phyloP scores from a whole-genome alignment of 1,140 invertebrate species.

The Caligus rogercresseyi region DNA sequence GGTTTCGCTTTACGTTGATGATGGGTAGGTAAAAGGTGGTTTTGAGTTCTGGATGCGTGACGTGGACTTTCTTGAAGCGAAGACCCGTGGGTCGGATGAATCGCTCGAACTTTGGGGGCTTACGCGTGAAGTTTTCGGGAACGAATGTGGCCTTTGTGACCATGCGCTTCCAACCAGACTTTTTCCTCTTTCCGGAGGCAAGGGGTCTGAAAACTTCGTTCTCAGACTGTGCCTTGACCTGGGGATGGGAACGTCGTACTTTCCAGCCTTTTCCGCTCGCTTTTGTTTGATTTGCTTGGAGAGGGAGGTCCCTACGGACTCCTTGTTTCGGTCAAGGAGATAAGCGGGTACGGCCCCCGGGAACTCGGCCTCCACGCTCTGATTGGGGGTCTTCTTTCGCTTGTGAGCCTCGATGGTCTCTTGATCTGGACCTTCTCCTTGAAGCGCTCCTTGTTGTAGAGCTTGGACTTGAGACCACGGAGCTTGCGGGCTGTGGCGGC shows the following conservation, averaged over 20 bases:
- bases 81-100: conserved; percentile 97
- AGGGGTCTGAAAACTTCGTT: conserved; percentile 92
- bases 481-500: conserved; percentile 76
- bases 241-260: conserved; percentile 98
- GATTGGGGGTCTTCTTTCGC: conserved; percentile 71
- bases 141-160: conserved; percentile 97
- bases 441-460: conserved; percentile 87
- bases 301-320: conserved; percentile 37
- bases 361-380: conserved; percentile 50
- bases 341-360: conserved; percentile 91
- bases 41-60: conserved; percentile 97
- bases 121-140: conserved; percentile 92
- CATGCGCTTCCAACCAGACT: conserved; percentile 99
- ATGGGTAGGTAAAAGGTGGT: conserved; percentile 97
- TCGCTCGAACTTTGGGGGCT: conserved; percentile 97
- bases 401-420: conserved; percentile 83
- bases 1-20: conserved; percentile 98
- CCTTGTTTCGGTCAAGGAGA: conserved; percentile 86
- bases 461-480: conserved; percentile 88
- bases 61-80: conserved; percentile 88
- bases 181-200: conserved; percentile 77
- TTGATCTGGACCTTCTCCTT: conserved; percentile 99
- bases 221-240: conserved; percentile 92
- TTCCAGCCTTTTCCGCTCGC: conserved; percentile 96
- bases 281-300: conserved; percentile 99